Evolutionary conservation across 2,888 invertebrate species (phyloP), one percentile per base, ranked within the genome.

Genomic region (Harpalus rubripes): DNA sequence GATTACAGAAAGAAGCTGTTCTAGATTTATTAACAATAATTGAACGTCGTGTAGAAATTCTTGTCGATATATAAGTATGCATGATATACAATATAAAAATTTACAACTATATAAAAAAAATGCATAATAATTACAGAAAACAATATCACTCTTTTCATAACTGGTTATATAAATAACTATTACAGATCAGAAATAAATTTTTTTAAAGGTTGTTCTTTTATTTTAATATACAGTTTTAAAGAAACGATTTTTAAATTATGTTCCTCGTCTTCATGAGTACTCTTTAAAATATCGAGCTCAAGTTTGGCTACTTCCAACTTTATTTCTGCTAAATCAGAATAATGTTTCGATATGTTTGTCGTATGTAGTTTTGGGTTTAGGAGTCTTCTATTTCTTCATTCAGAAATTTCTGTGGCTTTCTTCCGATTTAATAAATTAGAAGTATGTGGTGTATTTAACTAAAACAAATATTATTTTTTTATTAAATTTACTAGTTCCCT

Each of bases 271-370:
- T 15, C 15, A n/a, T 8, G 8, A 61, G 16, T 61, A 61, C 15
- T 16, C 15, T 61, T 10, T 15, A 6, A 15, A n/a, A 61, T 61
- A 8, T 61, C 8, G 8, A 61, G 15, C 15, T 61, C 63, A 8
- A 61, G 22, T 22, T 22, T n/a, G 22, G 63, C 63, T 61, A 61
- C 10, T 22, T 61, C 63, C 63, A 61, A 22, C 15, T 61, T 61
- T 22, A 61, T 22, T 22, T 61, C 15, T 18, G 63, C 63, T 61
- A 61, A n/a, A n/a, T n/a, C n/a, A n/a, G n/a, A n/a, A n/a, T n/a
- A n/a, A n/a, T n/a, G n/a, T n/a, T n/a, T n/a, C n/a, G 5, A 52
- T 52, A 52, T 52, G 8, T 8, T 52, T 52, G 63, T 61, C 22
- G 22, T 2, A 61, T n/a, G 63, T 8, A 61, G 10, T 61, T 18